phyloP scores from a whole-genome alignment of 2,797 vertebrate species.

The Gymnoscopelus braueri region DNA sequence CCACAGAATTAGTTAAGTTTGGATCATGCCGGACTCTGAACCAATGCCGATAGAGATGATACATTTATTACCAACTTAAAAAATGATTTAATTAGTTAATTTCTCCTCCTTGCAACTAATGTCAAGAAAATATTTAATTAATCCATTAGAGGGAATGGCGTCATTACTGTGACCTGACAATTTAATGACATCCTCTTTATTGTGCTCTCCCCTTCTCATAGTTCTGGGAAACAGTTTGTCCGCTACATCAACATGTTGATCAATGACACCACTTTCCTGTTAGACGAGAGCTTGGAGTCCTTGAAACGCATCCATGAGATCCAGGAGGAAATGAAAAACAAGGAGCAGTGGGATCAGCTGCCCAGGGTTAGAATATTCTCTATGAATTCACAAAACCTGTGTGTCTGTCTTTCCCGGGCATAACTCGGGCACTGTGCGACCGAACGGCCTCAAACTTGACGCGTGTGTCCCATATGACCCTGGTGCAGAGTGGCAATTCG shows the following conservation, averaged over 20 bases:
- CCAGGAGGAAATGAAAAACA: constrained; percentile 99
- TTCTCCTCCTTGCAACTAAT: not conserved
- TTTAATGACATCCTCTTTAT: constrained; percentile 11
- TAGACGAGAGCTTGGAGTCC: constrained; percentile 98
- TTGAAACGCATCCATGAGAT: constrained; percentile 98
- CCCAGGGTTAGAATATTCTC: constrained; percentile 86
- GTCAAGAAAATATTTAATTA: not conserved
- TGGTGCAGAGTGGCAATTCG: no score
- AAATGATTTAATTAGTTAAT: no score
- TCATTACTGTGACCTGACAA: not conserved
- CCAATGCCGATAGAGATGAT: no score
- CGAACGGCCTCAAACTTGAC: no score
- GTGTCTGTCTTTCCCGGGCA: not conserved
- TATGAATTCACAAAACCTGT: not conserved
- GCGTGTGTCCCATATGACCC: no score
- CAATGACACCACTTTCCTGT: constrained; percentile 97
- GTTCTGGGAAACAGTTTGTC: constrained; percentile 99
- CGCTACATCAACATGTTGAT: constrained; percentile 99
- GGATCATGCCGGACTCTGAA: no score
- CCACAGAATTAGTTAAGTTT: no score
- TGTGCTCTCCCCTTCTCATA: constrained; percentile 55
- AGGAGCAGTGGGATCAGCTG: constrained; percentile 96
- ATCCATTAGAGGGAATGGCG: not conserved
- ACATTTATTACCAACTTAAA: no score
- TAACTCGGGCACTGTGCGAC: no score